Evolutionary conservation across 2,797 vertebrate genomes (phyloP).

Genomic region (Acipenser transmontanus): DNA sequence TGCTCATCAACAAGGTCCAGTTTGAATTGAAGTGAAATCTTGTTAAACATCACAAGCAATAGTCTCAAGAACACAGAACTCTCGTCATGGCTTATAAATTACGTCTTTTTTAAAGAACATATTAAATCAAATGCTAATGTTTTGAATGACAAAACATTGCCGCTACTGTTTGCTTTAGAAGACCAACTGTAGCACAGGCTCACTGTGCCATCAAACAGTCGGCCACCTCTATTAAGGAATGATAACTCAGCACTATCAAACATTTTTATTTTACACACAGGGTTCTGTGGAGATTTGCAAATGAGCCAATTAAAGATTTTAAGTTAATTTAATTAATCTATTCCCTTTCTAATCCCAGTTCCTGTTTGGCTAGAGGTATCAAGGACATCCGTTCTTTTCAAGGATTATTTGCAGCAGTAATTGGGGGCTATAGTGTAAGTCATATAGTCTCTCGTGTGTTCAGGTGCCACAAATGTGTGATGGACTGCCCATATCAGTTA

Average conservation of each 20-base stretch:
- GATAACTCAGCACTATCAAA: neutral
- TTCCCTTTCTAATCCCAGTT: constrained; percentile 3
- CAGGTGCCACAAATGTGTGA: constrained; percentile 16
- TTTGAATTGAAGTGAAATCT: too few relatives aligned
- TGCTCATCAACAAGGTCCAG: too few relatives aligned
- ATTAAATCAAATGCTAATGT: too few relatives aligned
- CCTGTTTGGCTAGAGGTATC: constrained; percentile 1
- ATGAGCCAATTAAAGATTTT: constrained; percentile 6
- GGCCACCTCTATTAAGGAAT: neutral
- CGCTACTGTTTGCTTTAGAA: too few relatives aligned
- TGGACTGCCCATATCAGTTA: constrained; percentile 8
- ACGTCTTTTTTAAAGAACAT: too few relatives aligned
- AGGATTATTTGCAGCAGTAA: constrained; percentile 19
- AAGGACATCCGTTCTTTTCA: constrained; percentile 18
- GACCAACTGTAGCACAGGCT: neutral
- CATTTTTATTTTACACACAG: neutral
- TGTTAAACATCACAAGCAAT: too few relatives aligned
- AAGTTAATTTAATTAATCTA: constrained; percentile 5
- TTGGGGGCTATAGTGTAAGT: constrained; percentile 8
- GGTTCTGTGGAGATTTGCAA: constrained; percentile 5
- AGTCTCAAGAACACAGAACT: too few relatives aligned
- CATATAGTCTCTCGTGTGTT: constrained; percentile 4
- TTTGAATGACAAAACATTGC: too few relatives aligned
- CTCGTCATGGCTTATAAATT: too few relatives aligned
- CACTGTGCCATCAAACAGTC: neutral